Base-by-base conservation (phyloP, 2,888 invertebrate genomes). In the Drosophila sordidula region DNA sequence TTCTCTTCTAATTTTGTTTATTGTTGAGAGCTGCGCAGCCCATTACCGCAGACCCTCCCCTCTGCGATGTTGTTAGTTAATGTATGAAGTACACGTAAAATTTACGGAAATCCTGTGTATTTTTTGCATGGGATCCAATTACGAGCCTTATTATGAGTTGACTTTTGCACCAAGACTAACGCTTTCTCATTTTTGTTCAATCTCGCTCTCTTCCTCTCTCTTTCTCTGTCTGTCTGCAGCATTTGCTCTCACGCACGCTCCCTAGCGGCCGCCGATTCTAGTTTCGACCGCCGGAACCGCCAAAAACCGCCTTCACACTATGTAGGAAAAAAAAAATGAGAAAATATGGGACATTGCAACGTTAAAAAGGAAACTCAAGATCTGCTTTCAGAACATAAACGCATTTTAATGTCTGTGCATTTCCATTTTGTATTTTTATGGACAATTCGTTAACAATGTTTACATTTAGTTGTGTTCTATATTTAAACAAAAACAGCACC, bases 371-470 rank as follows among this genome's bases (percentile, higher is more conserved):
- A 50, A 79, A 66, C 54, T 67, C 62, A 65, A 70, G 59, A 57
- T 59, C 34, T 34, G 54, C 67, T 80, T 70, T 71, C 61, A 50
- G 58, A 49, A 61, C 75, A 70, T 85, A 87, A 76, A 78, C 76
- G 82, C 76, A 78, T 78, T 87, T 82, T 75, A 67, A 81, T 81
- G 54, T 58, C 67, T 71, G 67, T 73, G 86, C 67, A 86, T 70
- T 81, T 62, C 57, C 50, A 58, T 67, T 69, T 74, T 83, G 75
- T 80, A 63, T 87, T 86, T 84, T 85, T 88, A 86, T 86, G 67
- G 73, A 70, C 87, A 82, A 72, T 78, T 82, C 78, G 78, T 74
- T 80, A 86, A 84, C 87, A 87, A 78, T 85, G 89, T 85, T 87
- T 85, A 85, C 87, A 70, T 78, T 78, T 34, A 42, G 69, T 55